Evolutionary conservation across 2,888 invertebrate species (phyloP).

Genomic region (Neria commutata): DNA sequence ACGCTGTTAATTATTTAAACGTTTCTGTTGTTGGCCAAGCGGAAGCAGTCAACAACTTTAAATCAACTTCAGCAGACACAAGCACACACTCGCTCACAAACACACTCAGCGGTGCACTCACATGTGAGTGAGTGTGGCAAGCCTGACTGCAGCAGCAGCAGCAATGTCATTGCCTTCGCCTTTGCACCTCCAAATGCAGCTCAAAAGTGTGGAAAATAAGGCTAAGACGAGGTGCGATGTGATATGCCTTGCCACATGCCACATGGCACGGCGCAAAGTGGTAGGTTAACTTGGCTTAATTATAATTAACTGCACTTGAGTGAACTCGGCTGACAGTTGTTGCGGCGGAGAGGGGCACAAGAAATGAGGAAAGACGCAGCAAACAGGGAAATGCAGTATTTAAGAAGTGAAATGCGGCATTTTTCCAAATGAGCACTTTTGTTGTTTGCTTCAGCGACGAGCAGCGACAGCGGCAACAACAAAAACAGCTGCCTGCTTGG

Average conservation of each 20-base stretch:
- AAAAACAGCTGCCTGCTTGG: constrained; percentile 17
- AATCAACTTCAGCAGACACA: constrained; percentile 30
- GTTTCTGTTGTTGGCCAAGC: constrained; percentile 34
- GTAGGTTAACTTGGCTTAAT: constrained; percentile 58
- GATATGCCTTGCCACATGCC: neutral
- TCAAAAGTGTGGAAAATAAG: neutral
- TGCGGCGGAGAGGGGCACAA: neutral
- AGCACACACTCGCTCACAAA: constrained; percentile 9
- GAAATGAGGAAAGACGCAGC: neutral
- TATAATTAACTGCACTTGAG: constrained; percentile 58
- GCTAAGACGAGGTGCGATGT: neutral
- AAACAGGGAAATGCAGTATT: neutral
- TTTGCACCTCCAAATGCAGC: constrained; percentile 16
- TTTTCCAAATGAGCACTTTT: constrained; percentile 26
- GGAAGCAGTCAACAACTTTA: constrained; percentile 40
- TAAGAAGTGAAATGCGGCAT: constrained; percentile 21
- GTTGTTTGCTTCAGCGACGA: no score
- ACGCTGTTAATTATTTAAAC: no score
- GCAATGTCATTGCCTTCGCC: constrained; percentile 4
- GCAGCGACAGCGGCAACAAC: no score
- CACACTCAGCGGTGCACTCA: neutral
- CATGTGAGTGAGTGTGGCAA: neutral
- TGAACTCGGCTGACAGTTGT: constrained; percentile 22
- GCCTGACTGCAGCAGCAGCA: neutral
- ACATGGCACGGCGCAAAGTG: constrained; percentile 37